A percentile compares a stretch with the other conserved stretches of the same genome.
Evolutionary conservation across 2,113 vertebrate genomes (phyloP).

Genomic region (Albula goreensis): DNA sequence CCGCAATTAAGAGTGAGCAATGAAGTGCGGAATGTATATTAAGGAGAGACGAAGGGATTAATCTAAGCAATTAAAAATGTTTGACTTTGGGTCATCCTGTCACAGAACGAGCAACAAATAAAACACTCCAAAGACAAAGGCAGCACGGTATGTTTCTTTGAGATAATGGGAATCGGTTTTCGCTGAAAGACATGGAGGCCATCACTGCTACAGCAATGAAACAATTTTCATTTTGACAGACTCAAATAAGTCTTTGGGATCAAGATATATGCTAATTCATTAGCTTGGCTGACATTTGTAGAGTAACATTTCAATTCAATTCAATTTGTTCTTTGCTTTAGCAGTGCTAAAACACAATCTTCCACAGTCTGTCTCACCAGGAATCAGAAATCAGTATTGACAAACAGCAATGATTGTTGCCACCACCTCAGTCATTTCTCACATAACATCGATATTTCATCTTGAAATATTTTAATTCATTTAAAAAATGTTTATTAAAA

Average conservation of each 20-base stretch:
- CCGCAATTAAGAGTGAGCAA: not conserved
- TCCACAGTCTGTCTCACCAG: not conserved
- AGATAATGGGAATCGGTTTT: not conserved
- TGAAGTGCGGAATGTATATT: constrained; percentile 5
- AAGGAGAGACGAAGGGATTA: not conserved
- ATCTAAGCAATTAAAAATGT: not conserved
- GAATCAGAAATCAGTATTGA: not conserved
- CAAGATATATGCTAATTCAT: not conserved
- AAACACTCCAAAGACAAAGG: not conserved
- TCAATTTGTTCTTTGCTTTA: not conserved
- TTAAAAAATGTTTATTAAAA: not conserved
- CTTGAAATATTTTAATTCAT: not conserved
- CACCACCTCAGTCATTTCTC: not conserved
- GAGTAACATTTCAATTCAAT: not conserved
- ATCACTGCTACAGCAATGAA: too few relatives aligned
- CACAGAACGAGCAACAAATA: not conserved
- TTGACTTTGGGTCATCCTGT: not conserved
- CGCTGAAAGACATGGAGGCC: not conserved
- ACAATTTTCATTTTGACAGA: not conserved
- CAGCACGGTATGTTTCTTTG: not conserved
- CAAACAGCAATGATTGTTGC: not conserved
- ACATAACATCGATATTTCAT: not conserved
- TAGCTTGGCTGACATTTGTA: not conserved
- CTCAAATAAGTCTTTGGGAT: not conserved
- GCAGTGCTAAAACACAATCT: too few relatives aligned